Percentiles rank a stretch among this genome's conserved stretches.
phyloP scores from a whole-genome alignment of 2,797 vertebrate genomes.

The Hirundo rustica region DNA sequence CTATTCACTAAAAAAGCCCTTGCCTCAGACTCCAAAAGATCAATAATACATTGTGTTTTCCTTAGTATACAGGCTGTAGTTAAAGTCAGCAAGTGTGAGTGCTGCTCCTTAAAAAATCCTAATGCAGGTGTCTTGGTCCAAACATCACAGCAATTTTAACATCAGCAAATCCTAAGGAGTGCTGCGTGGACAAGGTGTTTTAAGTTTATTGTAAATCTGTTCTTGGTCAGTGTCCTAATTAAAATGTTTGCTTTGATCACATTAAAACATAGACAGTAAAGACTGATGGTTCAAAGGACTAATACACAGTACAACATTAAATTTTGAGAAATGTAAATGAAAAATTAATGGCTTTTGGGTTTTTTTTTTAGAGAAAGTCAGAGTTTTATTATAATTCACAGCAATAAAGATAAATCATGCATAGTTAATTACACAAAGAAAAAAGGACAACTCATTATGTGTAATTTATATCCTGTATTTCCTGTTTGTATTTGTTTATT shows the following conservation, averaged over 20 bases:
- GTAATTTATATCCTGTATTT: not conserved
- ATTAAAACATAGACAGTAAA: not conserved
- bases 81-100: not conserved
- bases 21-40: not conserved
- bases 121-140: not conserved
- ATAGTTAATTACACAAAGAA: not conserved
- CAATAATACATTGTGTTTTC: not conserved
- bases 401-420: not conserved
- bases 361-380: not conserved
- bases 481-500: not conserved
- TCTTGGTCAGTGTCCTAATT: not conserved
- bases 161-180: not conserved
- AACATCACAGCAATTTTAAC: not conserved
- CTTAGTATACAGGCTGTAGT: not conserved
- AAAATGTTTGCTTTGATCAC: not conserved
- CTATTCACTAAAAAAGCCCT: not conserved
- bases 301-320: not conserved
- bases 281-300: slow-evolving; percentile 9
- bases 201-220: not conserved
- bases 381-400: not conserved
- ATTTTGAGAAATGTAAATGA: not conserved
- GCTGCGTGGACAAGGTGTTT: not conserved
- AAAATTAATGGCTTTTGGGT: not conserved
- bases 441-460: not conserved
- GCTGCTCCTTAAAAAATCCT: not conserved